A percentile compares a stretch with the other conserved stretches of the same genome.
These are phyloP conservation scores for Xenopus laevis DNA, from an alignment of 2,113 vertebrate genomes.

Conservation along the genomic window DNA sequence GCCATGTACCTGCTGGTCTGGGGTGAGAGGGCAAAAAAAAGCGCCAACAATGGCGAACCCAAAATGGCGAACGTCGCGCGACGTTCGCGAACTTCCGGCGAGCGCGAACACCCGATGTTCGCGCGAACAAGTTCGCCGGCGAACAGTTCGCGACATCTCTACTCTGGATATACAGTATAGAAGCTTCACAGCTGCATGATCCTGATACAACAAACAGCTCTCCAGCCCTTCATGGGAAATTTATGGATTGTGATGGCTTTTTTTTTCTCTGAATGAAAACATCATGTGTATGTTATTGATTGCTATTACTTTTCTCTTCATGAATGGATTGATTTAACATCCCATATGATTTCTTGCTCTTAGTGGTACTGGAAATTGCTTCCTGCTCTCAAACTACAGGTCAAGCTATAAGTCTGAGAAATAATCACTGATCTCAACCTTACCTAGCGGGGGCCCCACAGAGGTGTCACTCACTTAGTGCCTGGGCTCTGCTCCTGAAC, in stretches of 20 bases:
- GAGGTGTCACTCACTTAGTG: slow-evolving; percentile 3
- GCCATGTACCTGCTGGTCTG: no score
- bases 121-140: no score
- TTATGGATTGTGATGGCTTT: background rate
- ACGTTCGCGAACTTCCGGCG: no score
- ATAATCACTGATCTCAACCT: slow-evolving; percentile 18
- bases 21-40: no score
- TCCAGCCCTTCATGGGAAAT: background rate
- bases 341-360: slow-evolving; percentile 16
- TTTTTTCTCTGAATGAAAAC: background rate
- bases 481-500: background rate
- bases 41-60: no score
- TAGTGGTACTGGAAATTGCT: slow-evolving; percentile 13
- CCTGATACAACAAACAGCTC: background rate
- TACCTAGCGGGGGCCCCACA: background rate
- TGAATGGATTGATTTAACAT: slow-evolving; percentile 29
- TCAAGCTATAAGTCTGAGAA: slow-evolving; percentile 9
- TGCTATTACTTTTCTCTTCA: slow-evolving; percentile 5
- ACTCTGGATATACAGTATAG: no score
- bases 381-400: slow-evolving; percentile 20
- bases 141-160: no score
- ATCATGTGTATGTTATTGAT: slow-evolving; percentile 12
- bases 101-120: no score
- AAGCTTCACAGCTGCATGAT: no score
- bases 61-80: no score